Base-by-base conservation (phyloP, 1,140 invertebrate species). In the Tribolium madens region DNA sequence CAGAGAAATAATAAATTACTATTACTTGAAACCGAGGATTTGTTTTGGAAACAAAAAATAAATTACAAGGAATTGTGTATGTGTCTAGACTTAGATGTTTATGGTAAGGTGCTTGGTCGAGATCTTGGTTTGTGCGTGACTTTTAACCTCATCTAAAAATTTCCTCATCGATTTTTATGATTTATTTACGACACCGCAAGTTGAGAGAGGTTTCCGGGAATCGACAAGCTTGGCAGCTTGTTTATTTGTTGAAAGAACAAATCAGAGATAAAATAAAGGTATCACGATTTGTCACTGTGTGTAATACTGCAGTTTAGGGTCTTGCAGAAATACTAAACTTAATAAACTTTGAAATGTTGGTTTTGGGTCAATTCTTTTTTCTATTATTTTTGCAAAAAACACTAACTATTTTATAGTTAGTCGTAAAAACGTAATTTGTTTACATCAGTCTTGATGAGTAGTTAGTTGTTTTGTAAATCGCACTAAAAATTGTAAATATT, bases 81-180 rank as follows among this genome's bases (percentile, higher is more conserved):
- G 5, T 42, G 36, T n/a, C 36, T 10, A 10, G n/a, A 31, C 2
- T 31, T 31, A n/a, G 26, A 2, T 31, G 6, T 31, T 2, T 31
- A 31, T 31, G 6, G 26, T 6, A 31, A 31, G 26, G n/a, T n/a
- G 21, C 21, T 26, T 26, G 21, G 21, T 26, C 21, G 21, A 26
- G 2, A 5, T 26, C 1, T 26, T 26, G 0, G 21, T 5, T 26
- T 26, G 57, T 64, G 57, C 26, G 57, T 64, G 57, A 64, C 57
- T 64, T 64, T 64, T 33, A 33, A 64, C 57, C 26, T 33, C 57
- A 33, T 64, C 57, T 6, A 64, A 64, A 33, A 13, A 31, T 64
- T 64, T 64, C 12, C 21, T 33, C 26, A 33, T 64, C 57, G 57
- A 64, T 64, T 64, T 64, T 64, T 64, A 64, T 64, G 57, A 64